Evolutionary conservation across 1,140 invertebrate genomes (phyloP), one percentile per base, ranked within the genome.

Genomic region (Cardiocondyla obscurior): DNA sequence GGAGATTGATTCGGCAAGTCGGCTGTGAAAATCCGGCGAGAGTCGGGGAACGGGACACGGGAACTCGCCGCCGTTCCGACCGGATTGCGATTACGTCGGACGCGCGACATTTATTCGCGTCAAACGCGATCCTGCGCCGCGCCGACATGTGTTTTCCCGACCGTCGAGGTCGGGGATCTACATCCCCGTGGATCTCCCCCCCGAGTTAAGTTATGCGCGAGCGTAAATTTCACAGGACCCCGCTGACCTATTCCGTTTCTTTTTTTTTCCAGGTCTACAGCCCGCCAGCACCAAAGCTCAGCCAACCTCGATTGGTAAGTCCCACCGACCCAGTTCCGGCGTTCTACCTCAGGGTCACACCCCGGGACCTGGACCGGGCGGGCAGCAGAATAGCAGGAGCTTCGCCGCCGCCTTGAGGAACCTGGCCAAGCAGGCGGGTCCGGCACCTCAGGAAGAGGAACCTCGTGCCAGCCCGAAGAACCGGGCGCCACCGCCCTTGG

Each of bases 321-420:
- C 92, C 69, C 94, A 93, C 88, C 91, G 93, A 90, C 91, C 94
- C 65, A 93, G 91, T 90, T 89, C 92, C 85, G 91, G 91, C 82
- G 92, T 93, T 84, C 87, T 93, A 90, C 93, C 93, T 84, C 93
- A 94, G 88, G 91, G 93, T 85, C 94, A 95, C 64, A 94, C 95
- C 44, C 94, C 95, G 3, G 94, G 94, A 5, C 94, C 94, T 7
- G 94, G 94, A 81, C 94, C 94, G 49, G 92, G 93, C 84, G 89
- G 90, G 4, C 93, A 94, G 70, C 92, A 94, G 81, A 94, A 92
- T 85, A 93, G 92, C 88, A 85, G 92, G 70, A 94, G 92, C 81
- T 98, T 97, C 93, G 97, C 97, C 28, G 97, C 97, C 4, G 97
- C 97, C 5, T 93, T 98, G 69, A 94, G 97, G 73, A 97, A 97